Conservation (phyloP, 2,797 vertebrate species). For the Spea hammondii region DNA sequence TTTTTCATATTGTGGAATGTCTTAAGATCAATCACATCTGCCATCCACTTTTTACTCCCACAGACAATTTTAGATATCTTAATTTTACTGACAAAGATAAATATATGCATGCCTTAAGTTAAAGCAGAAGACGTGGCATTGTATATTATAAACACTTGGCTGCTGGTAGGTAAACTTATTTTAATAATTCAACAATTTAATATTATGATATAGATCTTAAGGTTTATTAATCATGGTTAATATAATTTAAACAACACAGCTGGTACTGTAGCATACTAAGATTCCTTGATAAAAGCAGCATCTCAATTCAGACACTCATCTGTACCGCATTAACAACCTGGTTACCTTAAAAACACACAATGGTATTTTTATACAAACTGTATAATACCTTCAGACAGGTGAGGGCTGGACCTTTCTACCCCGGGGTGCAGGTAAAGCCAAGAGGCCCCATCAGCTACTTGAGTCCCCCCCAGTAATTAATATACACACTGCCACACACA, state of each 20-base stretch:
- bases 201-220: neutral
- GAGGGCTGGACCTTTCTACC: no score
- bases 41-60: conserved; percentile 39
- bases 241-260: neutral
- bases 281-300: neutral
- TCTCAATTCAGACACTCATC: no score
- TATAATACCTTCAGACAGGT: no score
- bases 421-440: no score
- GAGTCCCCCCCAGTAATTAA: no score
- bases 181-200: neutral
- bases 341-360: no score
- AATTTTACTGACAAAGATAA: conserved; percentile 59
- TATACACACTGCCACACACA: no score
- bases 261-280: no score
- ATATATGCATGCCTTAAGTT: conserved; percentile 56
- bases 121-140: conserved; percentile 57
- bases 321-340: no score
- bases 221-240: neutral
- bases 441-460: no score
- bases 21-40: conserved; percentile 49
- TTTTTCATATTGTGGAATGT: conserved; percentile 59
- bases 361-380: no score
- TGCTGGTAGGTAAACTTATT: neutral
- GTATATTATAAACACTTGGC: conserved; percentile 62
- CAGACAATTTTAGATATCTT: conserved; percentile 21